phyloP scores from a whole-genome alignment of 30 jellyfish, hydroid and myxozoan species.

The Hydractinia symbiolongicarpus region DNA sequence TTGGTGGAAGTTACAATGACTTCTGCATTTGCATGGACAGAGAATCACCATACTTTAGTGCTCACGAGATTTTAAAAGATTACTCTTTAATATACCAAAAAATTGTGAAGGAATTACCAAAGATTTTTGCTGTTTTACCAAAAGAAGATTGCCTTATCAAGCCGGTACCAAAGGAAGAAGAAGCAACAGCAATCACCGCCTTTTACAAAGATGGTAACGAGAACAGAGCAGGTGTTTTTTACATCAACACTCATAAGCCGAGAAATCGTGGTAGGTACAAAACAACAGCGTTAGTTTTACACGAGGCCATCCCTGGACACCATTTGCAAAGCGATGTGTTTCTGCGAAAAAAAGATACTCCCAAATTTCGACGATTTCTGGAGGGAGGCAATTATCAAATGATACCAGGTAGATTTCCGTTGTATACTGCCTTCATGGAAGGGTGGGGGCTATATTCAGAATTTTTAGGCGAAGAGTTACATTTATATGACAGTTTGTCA shows the following conservation, averaged over 20 bases:
- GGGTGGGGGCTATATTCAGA: conserved; percentile 24
- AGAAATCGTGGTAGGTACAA: not conserved
- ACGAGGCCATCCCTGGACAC: conserved; percentile 11
- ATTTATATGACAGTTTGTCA: not conserved
- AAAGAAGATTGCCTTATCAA: not conserved
- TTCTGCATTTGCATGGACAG: not conserved
- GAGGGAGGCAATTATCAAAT: not conserved
- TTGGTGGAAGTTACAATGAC: not conserved
- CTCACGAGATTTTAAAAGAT: not conserved
- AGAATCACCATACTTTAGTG: not conserved
- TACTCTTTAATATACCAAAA: not conserved
- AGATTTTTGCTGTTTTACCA: conserved; percentile 9
- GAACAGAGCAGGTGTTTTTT: conserved; percentile 9
- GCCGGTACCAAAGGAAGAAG: conserved; percentile 13
- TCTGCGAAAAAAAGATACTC: conserved; percentile 2
- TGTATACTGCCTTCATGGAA: conserved; percentile 9
- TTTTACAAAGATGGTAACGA: conserved; percentile 9
- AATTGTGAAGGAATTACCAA: not conserved
- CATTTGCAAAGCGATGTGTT: conserved; percentile 5
- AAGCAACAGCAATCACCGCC: not conserved
- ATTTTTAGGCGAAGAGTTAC: conserved; percentile 3
- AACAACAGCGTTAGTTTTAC: conserved; percentile 1
- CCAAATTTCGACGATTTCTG: conserved; percentile 13
- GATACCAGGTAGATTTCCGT: conserved; percentile 4
- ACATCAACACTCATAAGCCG: not conserved